Conservation (phyloP, 1,140 invertebrate species). For the Cherax destructor region DNA sequence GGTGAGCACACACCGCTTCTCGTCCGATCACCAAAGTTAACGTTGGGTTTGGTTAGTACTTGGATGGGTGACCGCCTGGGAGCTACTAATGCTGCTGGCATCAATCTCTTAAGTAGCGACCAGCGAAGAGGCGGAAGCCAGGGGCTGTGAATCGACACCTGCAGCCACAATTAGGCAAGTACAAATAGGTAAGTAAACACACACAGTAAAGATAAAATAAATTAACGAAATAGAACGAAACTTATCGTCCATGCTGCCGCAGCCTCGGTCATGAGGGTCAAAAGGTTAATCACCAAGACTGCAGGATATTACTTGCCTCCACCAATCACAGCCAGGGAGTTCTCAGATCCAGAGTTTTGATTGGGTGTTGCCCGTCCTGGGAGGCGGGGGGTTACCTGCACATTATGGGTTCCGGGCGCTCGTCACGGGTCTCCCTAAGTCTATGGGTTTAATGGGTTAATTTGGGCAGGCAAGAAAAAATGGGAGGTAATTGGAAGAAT, state of each 20-base stretch:
- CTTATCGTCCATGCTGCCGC: neutral
- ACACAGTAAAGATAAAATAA: neutral
- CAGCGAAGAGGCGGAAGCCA: too few species aligned
- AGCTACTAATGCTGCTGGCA: too few species aligned
- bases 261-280: neutral
- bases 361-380: neutral
- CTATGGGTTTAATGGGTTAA: conserved; percentile 35
- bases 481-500: conserved; percentile 13
- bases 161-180: too few species aligned
- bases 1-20: too few species aligned
- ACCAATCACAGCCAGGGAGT: neutral
- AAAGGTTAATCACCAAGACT: neutral
- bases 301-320: neutral
- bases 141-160: too few species aligned
- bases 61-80: too few species aligned
- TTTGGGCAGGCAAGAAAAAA: conserved; percentile 23
- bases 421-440: conserved; percentile 15
- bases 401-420: conserved; percentile 12
- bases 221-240: neutral
- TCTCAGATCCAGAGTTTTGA: neutral
- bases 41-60: too few species aligned
- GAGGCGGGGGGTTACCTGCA: neutral
- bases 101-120: too few species aligned
- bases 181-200: too few species aligned
- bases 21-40: too few species aligned